Evolutionary conservation across 2,888 invertebrate species (phyloP), one percentile per base, ranked within the genome.

Genomic region (Morpho achilles): DNA sequence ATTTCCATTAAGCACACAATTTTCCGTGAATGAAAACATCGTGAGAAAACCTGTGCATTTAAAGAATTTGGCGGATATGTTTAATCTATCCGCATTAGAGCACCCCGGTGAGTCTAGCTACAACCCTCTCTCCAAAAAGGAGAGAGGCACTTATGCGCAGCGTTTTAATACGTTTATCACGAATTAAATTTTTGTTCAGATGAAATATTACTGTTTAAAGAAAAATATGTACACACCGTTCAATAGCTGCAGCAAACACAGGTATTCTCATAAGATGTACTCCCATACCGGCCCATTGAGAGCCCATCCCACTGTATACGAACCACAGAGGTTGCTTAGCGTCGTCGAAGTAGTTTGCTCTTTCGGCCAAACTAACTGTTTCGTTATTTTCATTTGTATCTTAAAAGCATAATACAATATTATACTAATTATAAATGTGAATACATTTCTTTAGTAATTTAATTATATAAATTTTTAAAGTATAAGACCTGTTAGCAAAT

Each of bases 211-310:
- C 32, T 32, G 3, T 32, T 32, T 32, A 43, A 7, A 10, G 1
- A 47, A 47, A 47, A 9, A 16, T 58, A 43, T 53, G 41, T 45
- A 48, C 56, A 16, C 73, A 87, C 87, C 78, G 74, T 69, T 90
- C 77, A 59, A 95, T 92, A 8, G 90, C 82, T 9, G 80, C 79
- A 7, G 91, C 87, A 73, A 95, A 95, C 9, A 91, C 77, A 0
- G 93, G 93, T 64, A 95, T 83, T 47, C 84, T 78, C 92, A 95
- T 92, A 69, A 95, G 88, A 50, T 92, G 87, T 23, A 85, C 73
- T 1, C 93, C 94, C 94, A 95, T 94, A 32, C 93, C 93, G 42
- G 90, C 79, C 94, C 94, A 95, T 74, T 95, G 94, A 0, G 93
- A 32, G 32, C 32, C 93, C 93, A 41, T 89, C 79, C 94, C 94